These are phyloP conservation scores for Chrysolina haemoptera DNA, from an alignment of 2,888 invertebrate species.

Conservation along the genomic window DNA sequence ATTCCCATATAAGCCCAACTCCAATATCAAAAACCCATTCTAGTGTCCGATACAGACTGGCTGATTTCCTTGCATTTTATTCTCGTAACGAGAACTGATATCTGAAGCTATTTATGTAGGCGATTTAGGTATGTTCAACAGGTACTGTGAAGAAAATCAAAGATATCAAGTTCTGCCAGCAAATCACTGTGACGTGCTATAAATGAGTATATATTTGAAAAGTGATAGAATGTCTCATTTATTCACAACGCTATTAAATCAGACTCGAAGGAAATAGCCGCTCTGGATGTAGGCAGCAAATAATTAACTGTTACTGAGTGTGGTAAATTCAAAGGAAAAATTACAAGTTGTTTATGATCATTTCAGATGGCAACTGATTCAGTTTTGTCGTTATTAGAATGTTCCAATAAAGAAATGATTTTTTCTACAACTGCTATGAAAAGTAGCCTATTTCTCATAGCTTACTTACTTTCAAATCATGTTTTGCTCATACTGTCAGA, in stretches of 20 bases:
- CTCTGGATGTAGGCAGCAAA: constrained; percentile 17
- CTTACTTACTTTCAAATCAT: no score
- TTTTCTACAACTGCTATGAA: no score
- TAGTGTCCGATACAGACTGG: no score
- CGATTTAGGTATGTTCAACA: not conserved
- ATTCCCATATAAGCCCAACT: no score
- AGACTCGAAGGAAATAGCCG: constrained; percentile 4
- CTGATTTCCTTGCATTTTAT: no score
- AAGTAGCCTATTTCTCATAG: no score
- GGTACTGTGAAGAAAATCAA: constrained; percentile 9
- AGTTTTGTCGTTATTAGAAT: constrained; percentile 2
- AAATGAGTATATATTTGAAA: not conserved
- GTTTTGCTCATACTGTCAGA: no score
- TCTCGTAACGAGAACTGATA: not conserved
- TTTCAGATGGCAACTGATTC: constrained; percentile 5
- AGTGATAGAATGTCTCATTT: constrained; percentile 7
- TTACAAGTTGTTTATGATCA: constrained; percentile 14
- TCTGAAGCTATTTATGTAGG: not conserved
- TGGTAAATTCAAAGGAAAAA: not conserved
- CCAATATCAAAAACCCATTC: no score
- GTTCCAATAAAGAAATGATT: not conserved
- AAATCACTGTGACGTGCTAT: not conserved
- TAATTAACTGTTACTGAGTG: constrained; percentile 10
- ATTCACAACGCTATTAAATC: constrained; percentile 14
- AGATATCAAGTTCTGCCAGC: constrained; percentile 5